A percentile compares a stretch with the other conserved stretches of the same genome.
These are phyloP conservation scores for Dysidea cf. avara DNA, from an alignment of 37 sponge, comb jelly and placozoan genomes.

Conservation along the genomic window DNA sequence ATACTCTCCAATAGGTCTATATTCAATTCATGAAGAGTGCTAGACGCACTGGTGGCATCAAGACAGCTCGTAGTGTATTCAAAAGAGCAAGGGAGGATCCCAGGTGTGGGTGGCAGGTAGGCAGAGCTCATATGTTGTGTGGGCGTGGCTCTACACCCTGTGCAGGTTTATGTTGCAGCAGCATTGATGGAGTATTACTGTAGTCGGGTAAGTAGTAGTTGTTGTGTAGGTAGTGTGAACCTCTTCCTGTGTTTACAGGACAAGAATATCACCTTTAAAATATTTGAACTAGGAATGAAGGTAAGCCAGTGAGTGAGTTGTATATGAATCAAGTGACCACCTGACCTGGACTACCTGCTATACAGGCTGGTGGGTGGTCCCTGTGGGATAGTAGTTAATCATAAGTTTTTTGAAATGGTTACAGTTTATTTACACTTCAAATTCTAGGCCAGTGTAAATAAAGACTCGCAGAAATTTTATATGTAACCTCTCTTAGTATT, in stretches of 20 bases:
- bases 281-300: constrained; percentile 96
- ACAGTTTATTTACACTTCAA: no score
- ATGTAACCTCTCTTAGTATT: no score
- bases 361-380: no score
- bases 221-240: background rate
- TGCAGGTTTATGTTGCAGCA: constrained; percentile 89
- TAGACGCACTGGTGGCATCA: constrained; percentile 78
- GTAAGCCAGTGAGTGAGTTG: no score
- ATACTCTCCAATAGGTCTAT: constrained; percentile 58
- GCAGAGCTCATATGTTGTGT: background rate
- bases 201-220: constrained; percentile 61
- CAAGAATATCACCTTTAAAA: constrained; percentile 83
- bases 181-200: constrained; percentile 96
- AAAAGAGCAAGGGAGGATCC: constrained; percentile 88
- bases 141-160: background rate
- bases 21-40: constrained; percentile 95
- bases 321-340: no score
- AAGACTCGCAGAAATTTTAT: no score
- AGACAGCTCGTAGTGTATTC: constrained; percentile 83
- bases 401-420: no score
- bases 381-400: no score
- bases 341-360: no score
- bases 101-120: constrained; percentile 70
- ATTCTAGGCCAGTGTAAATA: no score
- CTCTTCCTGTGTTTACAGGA: constrained; percentile 30